Base-by-base conservation (phyloP, 2,113 vertebrate genomes). In the Psilopogon haemacephalus region DNA sequence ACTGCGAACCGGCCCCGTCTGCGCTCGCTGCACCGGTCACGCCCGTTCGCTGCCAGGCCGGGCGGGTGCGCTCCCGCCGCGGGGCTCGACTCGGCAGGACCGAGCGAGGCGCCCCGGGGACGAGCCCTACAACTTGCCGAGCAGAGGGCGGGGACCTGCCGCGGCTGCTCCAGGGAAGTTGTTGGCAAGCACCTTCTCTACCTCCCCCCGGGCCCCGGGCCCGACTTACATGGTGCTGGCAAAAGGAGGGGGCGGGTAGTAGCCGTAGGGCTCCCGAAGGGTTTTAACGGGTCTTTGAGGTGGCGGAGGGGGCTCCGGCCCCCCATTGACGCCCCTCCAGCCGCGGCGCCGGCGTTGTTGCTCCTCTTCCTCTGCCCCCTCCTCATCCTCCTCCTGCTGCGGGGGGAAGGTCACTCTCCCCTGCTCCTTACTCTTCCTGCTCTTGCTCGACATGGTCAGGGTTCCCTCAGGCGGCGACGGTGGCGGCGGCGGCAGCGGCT, bases 321-420 rank as follows among this genome's bases (percentile, higher is more conserved):
- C 97, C 69, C 98, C 98, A 80, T 98, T 98, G 94, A 97, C 95
- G 75, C 97, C 98, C 82, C 97, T 93, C 98, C 97, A 97, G 86
- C 97, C 97, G 63, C 97, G 96, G 90, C 96, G 97, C 78, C 96
- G 88, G 81, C 90, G 96, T 86, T 95, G 95, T 80, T 86, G 95
- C 82, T 95, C 95, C 59, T 97, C 97, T 88, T 96, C 90, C 77
- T 96, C 97, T 5, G 94, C 86, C 14, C 75, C 94, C 44, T 74
- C 81, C 67, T 95, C 96, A 87, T 95, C 95, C 35, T 71, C 94
- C 48, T 93, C 55, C 54, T 96, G 92, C 52, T 95, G 95, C 80
- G 75, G 93, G 11, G 97, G 97, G 96, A 98, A 98, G 97, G 97
- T 97, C 95, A 97, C 97, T 96, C 97, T 89, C 84, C 96, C 96